phyloP scores from a whole-genome alignment of 1,140 invertebrate species.

The Hypsibius dujardini region DNA sequence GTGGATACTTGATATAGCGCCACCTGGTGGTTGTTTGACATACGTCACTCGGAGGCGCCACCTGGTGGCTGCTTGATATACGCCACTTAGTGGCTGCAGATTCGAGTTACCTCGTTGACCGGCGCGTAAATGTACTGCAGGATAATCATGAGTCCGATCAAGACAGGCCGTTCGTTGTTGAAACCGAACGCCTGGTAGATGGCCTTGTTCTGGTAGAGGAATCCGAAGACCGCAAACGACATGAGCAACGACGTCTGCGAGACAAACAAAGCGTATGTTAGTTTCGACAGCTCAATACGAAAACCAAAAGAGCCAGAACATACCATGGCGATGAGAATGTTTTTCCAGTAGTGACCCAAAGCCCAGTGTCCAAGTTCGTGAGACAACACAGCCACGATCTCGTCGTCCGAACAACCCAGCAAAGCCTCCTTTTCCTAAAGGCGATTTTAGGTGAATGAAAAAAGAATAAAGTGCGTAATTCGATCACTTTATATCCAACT shows the following conservation, averaged over 20 bases:
- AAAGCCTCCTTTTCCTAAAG: constrained; percentile 24
- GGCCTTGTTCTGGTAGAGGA: constrained; percentile 56
- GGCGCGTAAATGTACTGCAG: constrained; percentile 78
- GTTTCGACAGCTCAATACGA: no score
- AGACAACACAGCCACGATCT: constrained; percentile 80
- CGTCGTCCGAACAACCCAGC: constrained; percentile 67
- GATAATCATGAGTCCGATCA: constrained; percentile 80
- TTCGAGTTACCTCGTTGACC: constrained; percentile 71
- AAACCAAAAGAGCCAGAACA: constrained; percentile 18
- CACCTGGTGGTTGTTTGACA: background rate
- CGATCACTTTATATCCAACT: background rate
- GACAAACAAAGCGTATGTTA: constrained; percentile 26
- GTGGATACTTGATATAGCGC: background rate
- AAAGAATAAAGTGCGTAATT: background rate
- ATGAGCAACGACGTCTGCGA: constrained; percentile 53
- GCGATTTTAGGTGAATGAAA: background rate
- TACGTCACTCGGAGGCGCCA: background rate
- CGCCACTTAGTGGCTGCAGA: background rate
- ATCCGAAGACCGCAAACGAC: constrained; percentile 68
- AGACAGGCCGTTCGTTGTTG: constrained; percentile 51
- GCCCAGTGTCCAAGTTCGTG: constrained; percentile 98
- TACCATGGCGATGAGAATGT: constrained; percentile 64
- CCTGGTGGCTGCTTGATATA: background rate
- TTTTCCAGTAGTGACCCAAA: constrained; percentile 70
- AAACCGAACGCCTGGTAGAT: constrained; percentile 79